These are phyloP conservation scores for Tetramorium simillimum DNA, from an alignment of 1,140 invertebrate species.

Conservation along the genomic window DNA sequence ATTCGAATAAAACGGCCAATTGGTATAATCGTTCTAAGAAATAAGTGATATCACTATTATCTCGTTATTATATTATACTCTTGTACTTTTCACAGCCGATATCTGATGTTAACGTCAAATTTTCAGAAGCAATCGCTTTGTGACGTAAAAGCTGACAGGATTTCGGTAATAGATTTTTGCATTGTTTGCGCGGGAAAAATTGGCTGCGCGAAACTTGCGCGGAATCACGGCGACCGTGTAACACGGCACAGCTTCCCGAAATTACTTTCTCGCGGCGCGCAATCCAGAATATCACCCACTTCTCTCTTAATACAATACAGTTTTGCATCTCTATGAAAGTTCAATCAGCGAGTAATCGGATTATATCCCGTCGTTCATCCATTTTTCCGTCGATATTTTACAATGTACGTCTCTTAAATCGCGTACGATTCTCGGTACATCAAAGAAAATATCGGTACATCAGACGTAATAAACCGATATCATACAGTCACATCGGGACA, in stretches of 20 bases:
- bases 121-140: conserved; percentile 21
- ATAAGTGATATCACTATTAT: not conserved
- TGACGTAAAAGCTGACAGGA: not conserved
- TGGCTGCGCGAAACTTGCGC: not conserved
- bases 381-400: not conserved
- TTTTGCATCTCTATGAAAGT: conserved; percentile 48
- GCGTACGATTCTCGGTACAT: not conserved
- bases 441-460: not conserved
- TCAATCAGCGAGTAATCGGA: conserved; percentile 50
- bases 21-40: not conserved
- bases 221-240: not conserved
- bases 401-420: conserved; percentile 14
- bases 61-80: not conserved
- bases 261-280: conserved; percentile 43
- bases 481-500: not conserved
- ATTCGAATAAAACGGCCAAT: not conserved
- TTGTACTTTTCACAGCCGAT: not conserved
- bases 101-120: not conserved
- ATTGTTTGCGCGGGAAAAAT: conserved; percentile 38
- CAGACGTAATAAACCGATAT: not conserved
- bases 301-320: conserved; percentile 23
- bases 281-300: conserved; percentile 28
- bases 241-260: conserved; percentile 24
- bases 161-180: conserved; percentile 26
- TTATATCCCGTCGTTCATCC: conserved; percentile 15